Evolutionary conservation across 2,797 vertebrate species (phyloP).

Genomic region (Tarsius wallacei): DNA sequence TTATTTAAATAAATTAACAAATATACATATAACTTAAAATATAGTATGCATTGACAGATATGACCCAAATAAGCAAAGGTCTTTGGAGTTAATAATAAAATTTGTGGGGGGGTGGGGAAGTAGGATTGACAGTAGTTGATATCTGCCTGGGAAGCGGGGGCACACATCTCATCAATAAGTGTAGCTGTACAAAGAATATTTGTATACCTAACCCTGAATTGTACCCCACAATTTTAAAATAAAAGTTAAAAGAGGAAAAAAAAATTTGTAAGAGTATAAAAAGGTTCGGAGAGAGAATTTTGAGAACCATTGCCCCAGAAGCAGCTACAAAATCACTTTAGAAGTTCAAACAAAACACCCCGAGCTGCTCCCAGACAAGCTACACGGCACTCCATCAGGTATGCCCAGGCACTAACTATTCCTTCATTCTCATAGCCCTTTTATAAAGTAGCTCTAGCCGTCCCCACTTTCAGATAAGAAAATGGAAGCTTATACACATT

Average conservation of each 20-base stretch:
- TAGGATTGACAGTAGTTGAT: too few species aligned
- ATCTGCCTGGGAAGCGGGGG: too few species aligned
- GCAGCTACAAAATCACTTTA: neutral
- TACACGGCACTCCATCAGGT: too few species aligned
- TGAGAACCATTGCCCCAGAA: neutral
- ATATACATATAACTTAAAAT: slow-evolving; percentile 41
- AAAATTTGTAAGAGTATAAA: neutral
- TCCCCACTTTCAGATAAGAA: neutral
- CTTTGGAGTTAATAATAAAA: neutral
- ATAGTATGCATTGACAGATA: neutral
- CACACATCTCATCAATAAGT: too few species aligned
- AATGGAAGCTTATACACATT: neutral
- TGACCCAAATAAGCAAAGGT: neutral
- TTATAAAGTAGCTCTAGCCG: neutral
- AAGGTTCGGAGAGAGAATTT: neutral
- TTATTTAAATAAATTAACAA: neutral
- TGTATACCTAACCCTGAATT: too few species aligned
- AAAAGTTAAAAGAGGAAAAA: too few species aligned
- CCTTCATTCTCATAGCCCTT: neutral
- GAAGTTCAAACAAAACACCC: neutral
- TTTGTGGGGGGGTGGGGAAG: too few species aligned
- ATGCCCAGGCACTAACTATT: neutral
- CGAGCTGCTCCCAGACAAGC: neutral
- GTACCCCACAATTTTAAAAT: too few species aligned
- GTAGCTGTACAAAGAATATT: too few species aligned